phyloP scores from a whole-genome alignment of 1,140 invertebrate genomes.

The Nylanderia fulva region DNA sequence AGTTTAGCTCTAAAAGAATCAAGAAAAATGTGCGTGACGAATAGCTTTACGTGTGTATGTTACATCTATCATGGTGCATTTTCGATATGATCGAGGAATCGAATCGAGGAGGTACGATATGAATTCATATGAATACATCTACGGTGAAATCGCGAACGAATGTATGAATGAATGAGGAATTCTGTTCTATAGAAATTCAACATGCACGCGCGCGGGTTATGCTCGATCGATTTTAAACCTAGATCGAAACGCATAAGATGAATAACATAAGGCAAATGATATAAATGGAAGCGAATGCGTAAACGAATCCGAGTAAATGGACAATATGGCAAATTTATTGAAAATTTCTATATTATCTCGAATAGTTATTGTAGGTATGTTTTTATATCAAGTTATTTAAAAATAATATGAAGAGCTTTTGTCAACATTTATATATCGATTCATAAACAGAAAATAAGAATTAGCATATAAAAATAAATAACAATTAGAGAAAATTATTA shows the following conservation, averaged over 20 bases:
- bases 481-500: not conserved
- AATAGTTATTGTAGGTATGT: not conserved
- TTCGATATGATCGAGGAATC: conserved; percentile 51
- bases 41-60: conserved; percentile 25
- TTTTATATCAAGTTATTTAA: not conserved
- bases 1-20: not conserved
- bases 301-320: conserved; percentile 11
- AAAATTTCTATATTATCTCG: not conserved
- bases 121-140: conserved; percentile 60
- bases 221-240: conserved; percentile 42
- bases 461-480: not conserved
- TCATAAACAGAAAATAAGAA: not conserved
- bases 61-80: conserved; percentile 40
- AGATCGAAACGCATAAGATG: conserved; percentile 30
- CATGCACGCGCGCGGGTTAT: conserved; percentile 38
- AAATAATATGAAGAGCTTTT: not conserved
- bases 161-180: conserved; percentile 50
- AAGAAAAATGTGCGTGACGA: conserved; percentile 5
- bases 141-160: conserved; percentile 50
- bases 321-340: not conserved
- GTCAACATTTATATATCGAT: not conserved
- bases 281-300: conserved; percentile 25
- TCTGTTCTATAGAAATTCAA: conserved; percentile 46
- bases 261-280: conserved; percentile 29
- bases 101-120: conserved; percentile 41